Percentiles rank a stretch among this genome's conserved stretches.
phyloP scores from a whole-genome alignment of 2,113 vertebrate species.

The Aldabrachelys gigantea region DNA sequence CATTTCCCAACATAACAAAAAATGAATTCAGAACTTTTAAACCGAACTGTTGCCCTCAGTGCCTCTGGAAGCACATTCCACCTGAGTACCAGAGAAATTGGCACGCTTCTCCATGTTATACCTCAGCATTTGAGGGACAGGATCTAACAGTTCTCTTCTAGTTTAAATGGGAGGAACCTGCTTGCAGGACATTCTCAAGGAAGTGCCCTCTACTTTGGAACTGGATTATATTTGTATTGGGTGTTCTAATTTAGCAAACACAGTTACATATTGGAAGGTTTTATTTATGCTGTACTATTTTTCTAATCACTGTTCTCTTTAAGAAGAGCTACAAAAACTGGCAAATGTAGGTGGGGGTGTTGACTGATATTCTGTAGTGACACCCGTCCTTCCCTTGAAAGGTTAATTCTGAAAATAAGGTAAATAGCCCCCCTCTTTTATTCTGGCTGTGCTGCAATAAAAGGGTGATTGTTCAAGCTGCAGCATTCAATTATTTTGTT shows the following conservation, averaged over 20 bases:
- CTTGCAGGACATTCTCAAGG: not conserved
- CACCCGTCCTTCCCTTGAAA: conserved; percentile 23
- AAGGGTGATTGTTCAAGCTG: conserved; percentile 71
- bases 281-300: not conserved
- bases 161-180: conserved; percentile 24
- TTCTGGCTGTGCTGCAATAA: conserved; percentile 49
- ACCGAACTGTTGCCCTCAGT: not conserved
- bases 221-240: not conserved
- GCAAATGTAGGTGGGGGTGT: conserved; percentile 6
- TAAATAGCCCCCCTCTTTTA: conserved; percentile 55
- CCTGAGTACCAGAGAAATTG: not conserved
- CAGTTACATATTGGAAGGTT: not conserved
- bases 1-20: conserved; percentile 46
- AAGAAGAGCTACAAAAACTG: not conserved
- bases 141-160: conserved; percentile 7
- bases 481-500: conserved; percentile 66
- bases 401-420: conserved; percentile 62
- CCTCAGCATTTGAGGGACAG: not conserved
- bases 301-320: not conserved
- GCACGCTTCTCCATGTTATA: conserved; percentile 12
- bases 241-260: conserved; percentile 24
- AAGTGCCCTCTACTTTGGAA: not conserved
- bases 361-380: conserved; percentile 13
- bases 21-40: conserved; percentile 53
- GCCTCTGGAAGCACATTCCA: not conserved